Evolutionary conservation across 1,140 invertebrate genomes (phyloP), one percentile per base, ranked within the genome.

Genomic region (Tetragonula clypearis): DNA sequence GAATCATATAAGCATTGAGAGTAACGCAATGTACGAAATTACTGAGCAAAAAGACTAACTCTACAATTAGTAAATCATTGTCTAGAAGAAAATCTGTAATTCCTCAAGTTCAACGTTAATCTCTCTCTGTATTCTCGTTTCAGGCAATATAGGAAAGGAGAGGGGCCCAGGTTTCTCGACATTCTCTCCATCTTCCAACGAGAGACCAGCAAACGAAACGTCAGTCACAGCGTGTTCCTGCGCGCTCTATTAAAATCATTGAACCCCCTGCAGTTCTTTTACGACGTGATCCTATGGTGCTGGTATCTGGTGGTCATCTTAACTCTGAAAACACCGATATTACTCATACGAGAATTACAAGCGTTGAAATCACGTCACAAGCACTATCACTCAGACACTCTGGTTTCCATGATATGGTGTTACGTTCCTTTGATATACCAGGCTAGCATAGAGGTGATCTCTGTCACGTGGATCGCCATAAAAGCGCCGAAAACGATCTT

Each of bases 371-470:
- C 94, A 0, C 85, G 87, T 0, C 90, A 94, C 17, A 94, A 94
- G 74, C 93, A 95, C 49, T 92, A 90, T 55, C 93, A 95, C 79
- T 92, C 94, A 0, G 94, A 94, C 14, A 95, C 93, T 1, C 23
- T 94, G 35, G 93, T 91, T 6, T 92, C 92, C 0, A 82, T 93
- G 8, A 77, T 96, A 0, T 95, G 95, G 65, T 94, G 94, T 75
- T 97, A 96, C 87, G 90, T 96, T 12, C 96, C 96, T 0, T 87
- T 97, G 55, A 78, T 96, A 8, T 94, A 96, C 23, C 94, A 95
- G 79, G 95, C 96, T 0, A 88, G 94, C 15, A 90, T 95, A 30
- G 97, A 97, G 88, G 23, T 96, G 0, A 23, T 96, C 0, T 95
- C 96, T 65, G 95, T 96, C n/a, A 88, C 91, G 5, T 94, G 93